Evolutionary conservation across 2,113 vertebrate species (phyloP).

Genomic region (Dipodomys spectabilis): DNA sequence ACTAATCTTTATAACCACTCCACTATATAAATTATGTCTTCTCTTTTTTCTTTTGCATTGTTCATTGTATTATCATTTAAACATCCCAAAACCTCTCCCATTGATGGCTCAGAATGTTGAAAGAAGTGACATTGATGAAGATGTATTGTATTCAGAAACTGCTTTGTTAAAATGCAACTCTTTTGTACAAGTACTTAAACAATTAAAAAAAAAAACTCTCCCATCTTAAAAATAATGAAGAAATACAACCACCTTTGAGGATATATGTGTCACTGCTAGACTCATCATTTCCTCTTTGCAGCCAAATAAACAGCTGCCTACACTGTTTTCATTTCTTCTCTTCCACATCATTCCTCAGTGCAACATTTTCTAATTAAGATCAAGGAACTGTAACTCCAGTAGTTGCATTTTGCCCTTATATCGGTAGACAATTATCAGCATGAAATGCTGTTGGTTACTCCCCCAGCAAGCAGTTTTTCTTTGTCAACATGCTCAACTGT

Average conservation of each 20-base stretch:
- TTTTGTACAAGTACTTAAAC: no score
- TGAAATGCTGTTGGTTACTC: not conserved
- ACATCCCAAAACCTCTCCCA: not conserved
- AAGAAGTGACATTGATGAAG: no score
- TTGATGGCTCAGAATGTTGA: no score
- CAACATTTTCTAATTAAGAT: slow-evolving; percentile 1
- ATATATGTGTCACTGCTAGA: not conserved
- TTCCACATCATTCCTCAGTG: not conserved
- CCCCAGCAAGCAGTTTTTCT: not conserved
- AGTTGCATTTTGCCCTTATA: not conserved
- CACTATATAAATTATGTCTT: not conserved
- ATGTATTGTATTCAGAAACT: no score
- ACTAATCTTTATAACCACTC: not conserved
- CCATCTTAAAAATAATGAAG: not conserved
- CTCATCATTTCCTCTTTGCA: not conserved
- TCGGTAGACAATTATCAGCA: not conserved
- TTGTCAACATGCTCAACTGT: not conserved
- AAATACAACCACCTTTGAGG: not conserved
- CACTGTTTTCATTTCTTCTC: not conserved
- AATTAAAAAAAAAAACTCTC: not conserved
- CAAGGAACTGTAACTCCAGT: not conserved
- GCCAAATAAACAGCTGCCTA: not conserved
- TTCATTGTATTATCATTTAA: not conserved
- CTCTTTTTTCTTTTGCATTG: not conserved
- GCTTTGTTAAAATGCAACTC: no score